phyloP scores from a whole-genome alignment of 2,113 vertebrate species.

The Cynocephalus volans region DNA sequence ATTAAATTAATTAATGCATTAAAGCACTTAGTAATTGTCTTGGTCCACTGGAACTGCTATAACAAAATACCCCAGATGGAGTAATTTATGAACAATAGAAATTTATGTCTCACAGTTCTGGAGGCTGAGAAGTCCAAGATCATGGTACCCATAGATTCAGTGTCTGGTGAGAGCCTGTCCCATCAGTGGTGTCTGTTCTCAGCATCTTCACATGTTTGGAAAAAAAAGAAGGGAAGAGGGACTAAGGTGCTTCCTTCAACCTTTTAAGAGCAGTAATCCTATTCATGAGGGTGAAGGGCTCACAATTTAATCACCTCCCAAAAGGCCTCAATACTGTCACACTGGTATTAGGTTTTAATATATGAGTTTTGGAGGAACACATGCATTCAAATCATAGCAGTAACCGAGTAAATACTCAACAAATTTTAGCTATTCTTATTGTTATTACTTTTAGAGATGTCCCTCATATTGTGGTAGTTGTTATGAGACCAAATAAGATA shows the following conservation, averaged over 20 bases:
- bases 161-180: neutral
- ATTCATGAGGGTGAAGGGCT: neutral
- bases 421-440: neutral
- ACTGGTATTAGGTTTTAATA: neutral
- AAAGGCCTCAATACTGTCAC: neutral
- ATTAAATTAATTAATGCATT: neutral
- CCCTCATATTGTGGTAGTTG: neutral
- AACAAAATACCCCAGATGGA: neutral
- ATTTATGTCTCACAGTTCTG: neutral
- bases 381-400: neutral
- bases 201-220: neutral
- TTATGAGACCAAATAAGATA: neutral
- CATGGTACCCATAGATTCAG: no score
- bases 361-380: neutral
- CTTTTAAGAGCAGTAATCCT: neutral
- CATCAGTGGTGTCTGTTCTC: accelerated
- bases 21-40: neutral
- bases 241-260: neutral
- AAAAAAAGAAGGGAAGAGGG: neutral
- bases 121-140: neutral
- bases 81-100: neutral
- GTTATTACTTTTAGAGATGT: neutral
- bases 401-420: neutral
- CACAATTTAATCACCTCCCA: neutral
- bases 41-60: neutral